These are phyloP conservation scores for Drosophila oshimai DNA, from an alignment of 1,140 invertebrate species.

Conservation along the genomic window DNA sequence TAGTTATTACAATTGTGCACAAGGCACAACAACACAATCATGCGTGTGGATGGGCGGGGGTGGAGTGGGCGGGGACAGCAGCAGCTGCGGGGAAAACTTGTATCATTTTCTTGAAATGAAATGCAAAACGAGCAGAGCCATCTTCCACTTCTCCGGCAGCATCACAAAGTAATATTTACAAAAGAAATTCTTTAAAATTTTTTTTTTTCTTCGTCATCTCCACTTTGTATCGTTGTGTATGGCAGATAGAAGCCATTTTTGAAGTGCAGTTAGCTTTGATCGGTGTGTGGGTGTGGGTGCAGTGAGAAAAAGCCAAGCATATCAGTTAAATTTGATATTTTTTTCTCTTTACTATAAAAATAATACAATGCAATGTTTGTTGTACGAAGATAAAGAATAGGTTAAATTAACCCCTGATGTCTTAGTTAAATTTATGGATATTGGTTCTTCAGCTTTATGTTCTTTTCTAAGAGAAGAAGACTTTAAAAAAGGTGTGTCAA, in stretches of 20 bases:
- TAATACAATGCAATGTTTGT: neutral
- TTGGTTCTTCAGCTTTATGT: no score
- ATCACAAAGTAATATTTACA: constrained; percentile 60
- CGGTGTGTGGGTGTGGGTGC: constrained; percentile 31
- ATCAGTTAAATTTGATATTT: no score
- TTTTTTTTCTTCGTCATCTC: constrained; percentile 1
- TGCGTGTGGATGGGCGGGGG: constrained; percentile 2
- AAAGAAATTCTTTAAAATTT: constrained; percentile 51
- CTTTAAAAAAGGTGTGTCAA: no score
- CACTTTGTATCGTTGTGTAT: constrained; percentile 38
- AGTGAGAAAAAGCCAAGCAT: constrained; percentile 8
- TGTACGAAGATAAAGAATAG: no score
- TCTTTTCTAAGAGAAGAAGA: no score
- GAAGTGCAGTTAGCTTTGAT: constrained; percentile 78
- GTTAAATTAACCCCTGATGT: no score
- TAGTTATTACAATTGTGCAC: constrained; percentile 77
- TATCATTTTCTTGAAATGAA: constrained; percentile 68
- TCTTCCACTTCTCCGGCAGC: constrained; percentile 20
- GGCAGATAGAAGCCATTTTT: constrained; percentile 66
- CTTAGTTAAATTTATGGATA: no score
- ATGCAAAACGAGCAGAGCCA: constrained; percentile 60
- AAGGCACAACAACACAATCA: constrained; percentile 44
- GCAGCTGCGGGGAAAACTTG: constrained; percentile 50
- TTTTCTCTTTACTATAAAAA: no score
- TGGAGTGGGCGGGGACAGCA: neutral